These are phyloP conservation scores for Axis porcinus DNA, from an alignment of 2,113 vertebrate species.

Conservation along the genomic window DNA sequence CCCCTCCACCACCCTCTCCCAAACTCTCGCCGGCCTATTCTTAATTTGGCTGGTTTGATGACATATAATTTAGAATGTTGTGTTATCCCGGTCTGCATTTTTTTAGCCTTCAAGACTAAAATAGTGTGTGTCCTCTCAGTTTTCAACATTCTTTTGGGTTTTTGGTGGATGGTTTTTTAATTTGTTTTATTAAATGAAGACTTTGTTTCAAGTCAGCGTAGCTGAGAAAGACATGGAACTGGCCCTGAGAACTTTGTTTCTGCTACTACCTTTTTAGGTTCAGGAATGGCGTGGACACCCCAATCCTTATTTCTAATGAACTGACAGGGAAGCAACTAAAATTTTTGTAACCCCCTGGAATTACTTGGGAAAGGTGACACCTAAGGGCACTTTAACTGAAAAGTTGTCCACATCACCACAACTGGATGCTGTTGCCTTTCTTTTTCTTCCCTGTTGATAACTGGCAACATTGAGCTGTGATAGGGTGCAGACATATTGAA, in stretches of 20 bases:
- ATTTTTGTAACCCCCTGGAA: background rate
- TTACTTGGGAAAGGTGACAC: background rate
- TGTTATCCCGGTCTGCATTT: background rate
- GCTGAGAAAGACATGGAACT: background rate
- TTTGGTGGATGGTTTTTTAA: background rate
- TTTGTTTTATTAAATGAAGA: constrained; percentile 28
- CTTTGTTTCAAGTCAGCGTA: background rate
- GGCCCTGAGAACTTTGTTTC: background rate
- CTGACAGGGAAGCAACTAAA: background rate
- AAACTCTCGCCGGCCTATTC: background rate
- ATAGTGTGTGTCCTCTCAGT: background rate
- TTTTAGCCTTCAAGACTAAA: background rate
- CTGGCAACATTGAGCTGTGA: background rate
- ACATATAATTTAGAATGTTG: background rate
- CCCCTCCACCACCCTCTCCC: background rate
- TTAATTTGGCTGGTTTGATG: background rate
- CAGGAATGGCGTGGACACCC: background rate
- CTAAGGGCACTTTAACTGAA: background rate
- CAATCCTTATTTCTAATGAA: background rate
- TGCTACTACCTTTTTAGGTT: background rate
- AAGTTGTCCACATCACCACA: background rate
- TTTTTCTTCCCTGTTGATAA: background rate
- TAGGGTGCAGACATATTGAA: background rate
- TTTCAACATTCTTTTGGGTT: constrained; percentile 18
- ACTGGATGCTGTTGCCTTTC: background rate